Evolutionary conservation across 2,888 invertebrate species (phyloP).

Genomic region (Macaria liturata): DNA sequence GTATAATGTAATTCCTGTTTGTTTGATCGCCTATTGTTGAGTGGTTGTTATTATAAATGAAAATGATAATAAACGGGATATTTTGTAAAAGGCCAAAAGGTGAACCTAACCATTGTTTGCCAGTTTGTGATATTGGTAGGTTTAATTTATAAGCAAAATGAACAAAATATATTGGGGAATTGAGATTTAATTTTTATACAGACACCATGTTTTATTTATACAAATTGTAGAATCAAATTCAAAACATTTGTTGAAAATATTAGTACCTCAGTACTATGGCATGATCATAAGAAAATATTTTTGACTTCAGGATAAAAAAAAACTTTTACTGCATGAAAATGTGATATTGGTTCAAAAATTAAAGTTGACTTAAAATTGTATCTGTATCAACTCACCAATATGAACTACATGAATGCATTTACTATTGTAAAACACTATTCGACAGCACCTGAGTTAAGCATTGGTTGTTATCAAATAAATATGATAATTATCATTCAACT

Average conservation of each 20-base stretch:
- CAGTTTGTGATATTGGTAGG: constrained; percentile 60
- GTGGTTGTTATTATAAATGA: no score
- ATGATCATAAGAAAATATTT: not conserved
- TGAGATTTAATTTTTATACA: constrained; percentile 1
- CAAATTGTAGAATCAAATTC: no score
- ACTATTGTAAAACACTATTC: constrained; percentile 60
- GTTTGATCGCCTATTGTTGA: no score
- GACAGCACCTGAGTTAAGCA: constrained; percentile 58
- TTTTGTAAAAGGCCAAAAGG: not conserved
- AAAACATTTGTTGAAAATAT: no score
- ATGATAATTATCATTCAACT: not conserved
- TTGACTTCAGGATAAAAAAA: not conserved
- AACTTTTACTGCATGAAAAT: not conserved
- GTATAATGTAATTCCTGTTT: no score
- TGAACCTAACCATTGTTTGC: constrained; percentile 23
- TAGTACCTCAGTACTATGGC: no score
- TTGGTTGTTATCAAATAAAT: constrained; percentile 8
- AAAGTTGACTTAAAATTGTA: no score
- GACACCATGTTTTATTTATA: no score
- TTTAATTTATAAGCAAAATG: constrained; percentile 29
- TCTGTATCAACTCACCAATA: constrained; percentile 1
- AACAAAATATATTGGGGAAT: constrained; percentile 18
- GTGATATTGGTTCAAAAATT: no score
- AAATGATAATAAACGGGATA: no score
- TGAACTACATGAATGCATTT: constrained; percentile 59